phyloP scores from a whole-genome alignment of 2,888 invertebrate genomes.

The Sturmia bella region DNA sequence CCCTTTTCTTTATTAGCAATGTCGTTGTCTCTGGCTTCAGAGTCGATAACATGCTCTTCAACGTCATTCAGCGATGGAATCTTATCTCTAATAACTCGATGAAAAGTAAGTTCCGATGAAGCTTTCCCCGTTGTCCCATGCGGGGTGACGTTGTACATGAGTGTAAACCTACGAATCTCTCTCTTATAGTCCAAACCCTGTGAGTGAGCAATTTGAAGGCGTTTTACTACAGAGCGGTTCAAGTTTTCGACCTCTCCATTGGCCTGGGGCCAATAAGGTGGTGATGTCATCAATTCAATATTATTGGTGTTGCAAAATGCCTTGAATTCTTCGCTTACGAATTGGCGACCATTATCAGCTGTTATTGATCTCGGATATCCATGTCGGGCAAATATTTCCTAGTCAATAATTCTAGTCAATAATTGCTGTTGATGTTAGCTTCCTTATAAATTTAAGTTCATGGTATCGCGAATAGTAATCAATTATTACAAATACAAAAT shows the following conservation, averaged over 20 bases:
- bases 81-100: conserved; percentile 58
- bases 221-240: conserved; percentile 49
- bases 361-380: background rate
- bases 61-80: conserved; percentile 57
- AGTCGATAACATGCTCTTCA: conserved; percentile 37
- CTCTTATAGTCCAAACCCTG: conserved; percentile 43
- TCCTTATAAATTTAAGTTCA: background rate
- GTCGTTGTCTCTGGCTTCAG: conserved; percentile 59
- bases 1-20: conserved; percentile 51
- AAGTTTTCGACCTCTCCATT: conserved; percentile 58
- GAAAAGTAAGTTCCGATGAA: conserved; percentile 55
- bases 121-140: conserved; percentile 52
- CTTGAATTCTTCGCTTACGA: background rate
- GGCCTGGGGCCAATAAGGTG: conserved; percentile 59
- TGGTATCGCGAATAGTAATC: conserved; percentile 11
- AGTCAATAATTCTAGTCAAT: background rate
- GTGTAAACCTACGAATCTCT: conserved; percentile 42
- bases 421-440: background rate
- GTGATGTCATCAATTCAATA: conserved; percentile 34
- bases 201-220: conserved; percentile 19
- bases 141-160: conserved; percentile 60
- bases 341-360: conserved; percentile 2
- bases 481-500: conserved; percentile 1
- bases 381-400: background rate
- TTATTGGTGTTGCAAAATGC: conserved; percentile 3